Base-by-base conservation (phyloP, 2,113 vertebrate genomes). In the Eptesicus fuscus region DNA sequence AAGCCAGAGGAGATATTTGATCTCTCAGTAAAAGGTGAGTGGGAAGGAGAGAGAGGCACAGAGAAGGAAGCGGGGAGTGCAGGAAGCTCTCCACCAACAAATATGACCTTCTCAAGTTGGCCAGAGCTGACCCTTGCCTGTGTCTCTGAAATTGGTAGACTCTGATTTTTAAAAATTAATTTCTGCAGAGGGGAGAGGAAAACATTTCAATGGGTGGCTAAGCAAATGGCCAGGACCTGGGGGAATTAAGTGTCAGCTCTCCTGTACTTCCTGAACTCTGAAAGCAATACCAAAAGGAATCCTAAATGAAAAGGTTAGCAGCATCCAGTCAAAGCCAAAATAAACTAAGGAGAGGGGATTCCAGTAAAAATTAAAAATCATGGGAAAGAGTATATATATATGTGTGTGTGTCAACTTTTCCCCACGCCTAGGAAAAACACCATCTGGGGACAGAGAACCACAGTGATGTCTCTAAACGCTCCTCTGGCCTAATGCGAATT, bases 401-500 rank as follows among this genome's bases (percentile, higher is more conserved):
- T 49, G 35, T 73, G 59, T 35, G 18, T 49, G 40, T 73, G 59
- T 35, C 44, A 82, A 35, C 22, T 69, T 91, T 85, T 80, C 37
- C 44, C 74, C 83, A 92, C 73, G 86, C 71, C 77, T 73, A 80
- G 28, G 42, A 44, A 37, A 83, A 53, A 35, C 17, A 90, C 76
- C 73, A 51, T 90, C 77, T 70, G 32, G 95, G 83, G 82, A 96
- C 63, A 49, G 63, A 94, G 77, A 85, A 18, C 59, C 32, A 0
- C 2, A 35, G 49, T 2, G 5, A 80, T 63, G 86, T 44, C 37
- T 51, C 61, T 59, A 0, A 6, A 13, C n/a, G 28, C n/a, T 51
- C 49, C 35, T 42, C 35, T 53, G 84, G 80, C 79, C 80, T 96
- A 86, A 94, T 79, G 87, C 90, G 87, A 85, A 63, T 94, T 91